Evolutionary conservation across 2,113 vertebrate genomes (phyloP), one percentile per base, ranked within the genome.

Genomic region (Etheostoma cragini): DNA sequence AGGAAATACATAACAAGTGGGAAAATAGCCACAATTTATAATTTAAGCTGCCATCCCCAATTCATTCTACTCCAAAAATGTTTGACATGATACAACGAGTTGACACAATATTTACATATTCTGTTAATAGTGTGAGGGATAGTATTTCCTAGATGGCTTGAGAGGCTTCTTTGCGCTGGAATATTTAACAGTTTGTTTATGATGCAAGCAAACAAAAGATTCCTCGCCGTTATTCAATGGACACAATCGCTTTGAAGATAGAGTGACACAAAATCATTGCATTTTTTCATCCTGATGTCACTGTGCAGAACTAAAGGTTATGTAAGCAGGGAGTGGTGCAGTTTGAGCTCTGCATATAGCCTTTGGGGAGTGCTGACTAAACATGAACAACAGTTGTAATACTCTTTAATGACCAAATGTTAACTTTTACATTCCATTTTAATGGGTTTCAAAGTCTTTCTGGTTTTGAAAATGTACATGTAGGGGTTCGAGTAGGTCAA

Each of bases 91-190:
- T 42, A 42, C 38, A 42, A 42, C 2, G 10, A 11, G 10, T 42
- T 42, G 38, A 42, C 10, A 70, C 81, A 88, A 56, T 90, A 86
- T 90, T 90, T 90, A 88, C 69, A 76, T 49, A 69, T 70, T 35
- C 21, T 81, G 76, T 79, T 77, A 70, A 81, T 52, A 72, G 58
- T 10, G 42, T 66, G 58, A 67, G 57, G 52, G 72, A 74, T 49
- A 47, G 60, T 62, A 24, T 68, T 85, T 86, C 78, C 75, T 73
- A 50, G 42, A 74, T 50, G 81, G 82, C 69, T 76, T 13, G 47
- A 62, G 54, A 84, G 76, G 68, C 75, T 69, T 78, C 70, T 77
- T 52, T 30, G 30, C 5, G 1, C 33, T 26, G 56, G 63, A 81
- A 86, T 56, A 49, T 83, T 81, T 83, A 70, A 63, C 73, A 45